Evolutionary conservation across 2,888 invertebrate genomes (phyloP), one percentile per base, ranked within the genome.

Genomic region (Apoda limacodes): DNA sequence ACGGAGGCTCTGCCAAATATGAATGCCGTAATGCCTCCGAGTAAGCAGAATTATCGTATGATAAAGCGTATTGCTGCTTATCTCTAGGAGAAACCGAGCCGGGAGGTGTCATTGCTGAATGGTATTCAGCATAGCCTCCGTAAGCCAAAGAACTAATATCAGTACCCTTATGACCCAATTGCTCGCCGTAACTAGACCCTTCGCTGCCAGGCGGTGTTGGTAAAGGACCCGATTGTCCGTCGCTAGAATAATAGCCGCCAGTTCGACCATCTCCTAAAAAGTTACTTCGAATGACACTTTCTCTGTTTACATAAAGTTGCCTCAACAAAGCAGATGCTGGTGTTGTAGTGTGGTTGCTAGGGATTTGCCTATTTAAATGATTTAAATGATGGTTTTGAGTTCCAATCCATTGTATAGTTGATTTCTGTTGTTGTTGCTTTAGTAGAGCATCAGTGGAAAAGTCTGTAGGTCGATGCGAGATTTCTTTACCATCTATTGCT

Each of bases 11-110:
- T 40, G 85, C 65, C 51, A 85, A 60, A 59, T 83, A 78, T 13
- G 76, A 69, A 45, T 76, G 75, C 37, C 86, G 72, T 52, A 87
- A 54, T 19, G 85, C 83, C 60, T 88, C 85, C 9, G 88, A 84
- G 70, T 91, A 88, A 45, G 89, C 85, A 51, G 68, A 72, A 37
- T 80, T 80, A 32, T 78, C 63, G 69, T 84, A 66, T 40, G 83
- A 55, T 66, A 82, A 48, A 3, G 78, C 67, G 32, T 80, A 80
- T 48, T 87, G 88, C 49, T 86, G 90, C 60, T 83, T 93, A 56
- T 96, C 96, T 38, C 95, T 84, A 0, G 97, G 96, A 4, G 96
- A 96, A 2, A 96, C 96, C 3, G 96, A 96, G n/a, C 95, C 94
- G 29, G 97, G 97, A 30, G 96, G 96, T 3, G 96, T 96, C 93